Percentiles rank a stretch among this genome's conserved stretches.
Evolutionary conservation across 2,888 invertebrate genomes (phyloP).

Genomic region (Iphiclides podalirius): DNA sequence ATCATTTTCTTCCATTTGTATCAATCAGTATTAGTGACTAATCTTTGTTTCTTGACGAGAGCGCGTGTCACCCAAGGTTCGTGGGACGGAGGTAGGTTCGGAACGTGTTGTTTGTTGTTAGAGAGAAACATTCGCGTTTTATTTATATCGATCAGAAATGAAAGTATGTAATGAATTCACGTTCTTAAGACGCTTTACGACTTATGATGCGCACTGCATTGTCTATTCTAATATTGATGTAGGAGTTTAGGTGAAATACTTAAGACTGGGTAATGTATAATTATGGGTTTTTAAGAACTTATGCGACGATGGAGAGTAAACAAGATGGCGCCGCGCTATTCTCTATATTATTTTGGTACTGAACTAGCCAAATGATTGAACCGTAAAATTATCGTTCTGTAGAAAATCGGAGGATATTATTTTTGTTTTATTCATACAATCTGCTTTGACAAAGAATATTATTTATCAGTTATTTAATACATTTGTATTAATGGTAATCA

Average conservation of each 20-base stretch:
- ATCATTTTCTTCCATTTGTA: no score
- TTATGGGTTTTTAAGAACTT: not conserved
- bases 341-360: no score
- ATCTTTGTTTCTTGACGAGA: constrained; percentile 2
- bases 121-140: not conserved
- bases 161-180: not conserved
- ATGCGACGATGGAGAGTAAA: not conserved
- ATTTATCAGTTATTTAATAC: not conserved
- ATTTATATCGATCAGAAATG: no score
- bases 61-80: constrained; percentile 11
- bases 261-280: constrained; percentile 20
- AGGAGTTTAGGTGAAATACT: constrained; percentile 16
- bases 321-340: constrained; percentile 3
- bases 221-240: constrained; percentile 10
- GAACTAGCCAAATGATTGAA: no score
- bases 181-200: not conserved
- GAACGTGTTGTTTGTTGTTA: constrained; percentile 6
- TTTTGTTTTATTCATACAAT: not conserved
- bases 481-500: not conserved
- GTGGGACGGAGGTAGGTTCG: constrained; percentile 6
- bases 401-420: not conserved
- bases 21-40: constrained; percentile 15
- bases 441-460: not conserved
- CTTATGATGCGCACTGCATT: not conserved
- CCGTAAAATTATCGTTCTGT: no score